These are phyloP conservation scores for Chironomus striatipennis DNA, from an alignment of 1,140 invertebrate genomes.

Conservation along the genomic window DNA sequence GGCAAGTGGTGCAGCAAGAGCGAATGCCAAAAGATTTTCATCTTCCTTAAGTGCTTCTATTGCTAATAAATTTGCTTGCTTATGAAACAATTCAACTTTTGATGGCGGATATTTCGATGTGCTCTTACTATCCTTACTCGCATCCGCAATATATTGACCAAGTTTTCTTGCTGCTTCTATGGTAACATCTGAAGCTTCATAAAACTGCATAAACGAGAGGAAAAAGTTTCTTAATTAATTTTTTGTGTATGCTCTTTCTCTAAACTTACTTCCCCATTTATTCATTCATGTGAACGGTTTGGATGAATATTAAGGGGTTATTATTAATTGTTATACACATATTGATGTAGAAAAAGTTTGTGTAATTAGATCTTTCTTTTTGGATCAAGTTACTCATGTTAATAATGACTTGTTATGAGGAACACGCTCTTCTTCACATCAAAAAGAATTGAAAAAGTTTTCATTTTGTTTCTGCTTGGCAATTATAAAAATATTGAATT, in stretches of 20 bases:
- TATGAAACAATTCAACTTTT: constrained; percentile 33
- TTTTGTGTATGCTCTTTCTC: background rate
- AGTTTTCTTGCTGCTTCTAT: constrained; percentile 37
- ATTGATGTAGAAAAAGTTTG: no score
- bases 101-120: constrained; percentile 31
- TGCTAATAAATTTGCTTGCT: constrained; percentile 36
- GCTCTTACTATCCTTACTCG: constrained; percentile 29
- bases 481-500: no score
- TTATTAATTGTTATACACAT: no score
- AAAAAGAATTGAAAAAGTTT: no score
- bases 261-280: no score
- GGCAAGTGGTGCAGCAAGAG: constrained; percentile 38
- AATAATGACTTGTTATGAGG: no score
- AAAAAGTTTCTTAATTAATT: constrained; percentile 26
- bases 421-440: no score
- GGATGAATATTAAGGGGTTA: no score
- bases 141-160: constrained; percentile 36
- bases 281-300: no score
- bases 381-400: no score
- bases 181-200: constrained; percentile 36
- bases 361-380: no score
- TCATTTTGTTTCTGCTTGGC: no score
- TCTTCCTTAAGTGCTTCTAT: constrained; percentile 37
- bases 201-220: constrained; percentile 31
- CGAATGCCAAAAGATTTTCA: constrained; percentile 39